Percentiles rank a stretch among this genome's conserved stretches.
phyloP scores from a whole-genome alignment of 2,797 vertebrate species.

The Uromys caudimaculatus region DNA sequence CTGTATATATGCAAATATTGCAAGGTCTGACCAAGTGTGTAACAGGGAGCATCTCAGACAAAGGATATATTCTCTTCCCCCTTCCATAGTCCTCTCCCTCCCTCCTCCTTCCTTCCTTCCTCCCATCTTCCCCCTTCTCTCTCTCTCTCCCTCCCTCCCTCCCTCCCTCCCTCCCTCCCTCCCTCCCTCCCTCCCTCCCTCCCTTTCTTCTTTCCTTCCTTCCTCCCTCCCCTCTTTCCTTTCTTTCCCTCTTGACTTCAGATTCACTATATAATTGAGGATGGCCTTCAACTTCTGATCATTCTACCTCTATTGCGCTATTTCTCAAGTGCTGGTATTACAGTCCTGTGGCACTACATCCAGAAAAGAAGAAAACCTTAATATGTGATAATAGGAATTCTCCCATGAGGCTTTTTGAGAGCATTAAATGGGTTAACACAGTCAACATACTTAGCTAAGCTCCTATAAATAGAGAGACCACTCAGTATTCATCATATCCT shows the following conservation, averaged over 20 bases:
- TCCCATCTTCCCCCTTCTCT: background rate
- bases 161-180: no score
- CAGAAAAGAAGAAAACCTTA: background rate
- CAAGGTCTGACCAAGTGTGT: background rate
- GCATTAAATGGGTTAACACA: conserved; percentile 55
- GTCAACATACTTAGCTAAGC: conserved; percentile 19
- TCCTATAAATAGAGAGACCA: background rate
- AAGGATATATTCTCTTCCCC: background rate
- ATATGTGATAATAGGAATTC: conserved; percentile 47
- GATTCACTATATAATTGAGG: background rate
- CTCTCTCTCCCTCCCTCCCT: no score
- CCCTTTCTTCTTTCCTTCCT: no score
- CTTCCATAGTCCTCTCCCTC: background rate
- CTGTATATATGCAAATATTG: background rate
- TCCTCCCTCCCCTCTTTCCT: no score
- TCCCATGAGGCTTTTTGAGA: conserved; percentile 53
- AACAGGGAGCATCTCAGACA: background rate
- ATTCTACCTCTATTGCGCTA: background rate
- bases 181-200: fast-evolving
- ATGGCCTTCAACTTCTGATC: background rate
- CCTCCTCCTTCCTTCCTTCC: no score
- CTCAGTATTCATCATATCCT: conserved; percentile 19
- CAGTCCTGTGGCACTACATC: background rate
- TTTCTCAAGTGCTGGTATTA: background rate
- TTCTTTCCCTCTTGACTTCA: background rate